Conservation (phyloP, 2,113 vertebrate species). For the Limnothrissa miodon region DNA sequence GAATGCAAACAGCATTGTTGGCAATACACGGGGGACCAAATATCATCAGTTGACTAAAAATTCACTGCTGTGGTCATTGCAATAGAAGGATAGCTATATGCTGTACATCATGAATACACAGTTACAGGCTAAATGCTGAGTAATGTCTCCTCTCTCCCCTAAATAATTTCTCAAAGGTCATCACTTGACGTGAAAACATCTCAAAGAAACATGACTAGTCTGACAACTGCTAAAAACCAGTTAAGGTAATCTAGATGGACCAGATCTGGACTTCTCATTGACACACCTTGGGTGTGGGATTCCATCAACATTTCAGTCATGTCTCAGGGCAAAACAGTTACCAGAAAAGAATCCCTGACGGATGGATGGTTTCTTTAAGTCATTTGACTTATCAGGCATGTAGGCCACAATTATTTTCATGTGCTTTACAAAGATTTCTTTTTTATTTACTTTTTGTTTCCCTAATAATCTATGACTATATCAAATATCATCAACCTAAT, state of each 20-base stretch:
- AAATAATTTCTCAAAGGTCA: neutral
- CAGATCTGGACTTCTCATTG: neutral
- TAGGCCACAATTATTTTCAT: no score
- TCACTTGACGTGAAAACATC: neutral
- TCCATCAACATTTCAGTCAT: neutral
- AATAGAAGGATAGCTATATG: neutral
- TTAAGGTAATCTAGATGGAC: neutral
- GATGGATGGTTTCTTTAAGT: neutral
- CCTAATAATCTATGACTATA: neutral
- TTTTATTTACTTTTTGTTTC: neutral
- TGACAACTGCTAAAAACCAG: neutral
- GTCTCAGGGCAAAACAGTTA: neutral
- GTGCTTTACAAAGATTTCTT: neutral
- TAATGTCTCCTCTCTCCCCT: neutral
- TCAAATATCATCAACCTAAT: neutral
- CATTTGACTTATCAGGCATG: no score
- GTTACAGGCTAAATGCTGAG: neutral
- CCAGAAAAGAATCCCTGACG: neutral
- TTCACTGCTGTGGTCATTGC: neutral
- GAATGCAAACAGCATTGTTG: no score
- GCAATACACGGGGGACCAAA: neutral
- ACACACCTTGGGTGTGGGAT: neutral
- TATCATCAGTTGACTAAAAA: neutral
- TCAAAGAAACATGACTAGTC: neutral
- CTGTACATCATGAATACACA: neutral